A percentile compares a stretch with the other conserved stretches of the same genome.
phyloP scores from a whole-genome alignment of 2,113 vertebrate species.

The Trichomycterus rosablanca region DNA sequence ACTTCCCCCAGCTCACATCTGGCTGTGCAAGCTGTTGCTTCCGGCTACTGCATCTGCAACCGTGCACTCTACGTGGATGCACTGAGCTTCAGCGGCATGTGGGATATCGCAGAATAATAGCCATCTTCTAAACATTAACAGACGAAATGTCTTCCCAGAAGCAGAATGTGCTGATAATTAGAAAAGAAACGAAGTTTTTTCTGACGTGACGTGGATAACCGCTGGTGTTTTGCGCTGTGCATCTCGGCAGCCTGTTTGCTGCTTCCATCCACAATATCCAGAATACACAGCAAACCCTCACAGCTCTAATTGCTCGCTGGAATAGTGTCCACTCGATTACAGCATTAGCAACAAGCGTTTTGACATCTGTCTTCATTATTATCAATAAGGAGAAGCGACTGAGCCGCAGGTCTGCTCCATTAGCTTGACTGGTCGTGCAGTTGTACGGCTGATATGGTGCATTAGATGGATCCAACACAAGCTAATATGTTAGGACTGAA shows the following conservation, averaged over 20 bases:
- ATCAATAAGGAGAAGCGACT: slow-evolving; percentile 72
- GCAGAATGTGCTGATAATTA: slow-evolving; percentile 41
- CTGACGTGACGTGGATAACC: slow-evolving; percentile 23
- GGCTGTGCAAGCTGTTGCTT: slow-evolving; percentile 60
- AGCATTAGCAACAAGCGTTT: slow-evolving; percentile 72
- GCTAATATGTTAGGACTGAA: slow-evolving; percentile 65
- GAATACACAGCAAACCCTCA: slow-evolving; percentile 20
- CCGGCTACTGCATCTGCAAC: slow-evolving; percentile 55
- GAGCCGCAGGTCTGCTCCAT: slow-evolving; percentile 71
- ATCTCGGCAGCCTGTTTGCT: slow-evolving; percentile 17
- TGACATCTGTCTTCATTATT: slow-evolving; percentile 82
- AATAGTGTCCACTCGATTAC: slow-evolving; percentile 67
- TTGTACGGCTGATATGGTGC: slow-evolving; percentile 72
- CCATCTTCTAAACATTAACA: slow-evolving; percentile 47
- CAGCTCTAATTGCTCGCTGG: slow-evolving; percentile 40
- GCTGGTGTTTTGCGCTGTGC: no score
- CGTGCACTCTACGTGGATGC: slow-evolving; percentile 35
- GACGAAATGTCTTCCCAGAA: slow-evolving; percentile 39
- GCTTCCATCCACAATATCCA: slow-evolving; percentile 20
- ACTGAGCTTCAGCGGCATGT: slow-evolving; percentile 40
- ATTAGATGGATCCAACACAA: slow-evolving; percentile 71
- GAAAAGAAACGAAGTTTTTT: slow-evolving; percentile 29
- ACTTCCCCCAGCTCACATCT: slow-evolving; percentile 61
- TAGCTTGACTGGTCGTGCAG: slow-evolving; percentile 68
- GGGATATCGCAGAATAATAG: slow-evolving; percentile 43